Evolutionary conservation across 2,888 invertebrate species (phyloP), one percentile per base, ranked within the genome.

Genomic region (Dioctria rufipes): DNA sequence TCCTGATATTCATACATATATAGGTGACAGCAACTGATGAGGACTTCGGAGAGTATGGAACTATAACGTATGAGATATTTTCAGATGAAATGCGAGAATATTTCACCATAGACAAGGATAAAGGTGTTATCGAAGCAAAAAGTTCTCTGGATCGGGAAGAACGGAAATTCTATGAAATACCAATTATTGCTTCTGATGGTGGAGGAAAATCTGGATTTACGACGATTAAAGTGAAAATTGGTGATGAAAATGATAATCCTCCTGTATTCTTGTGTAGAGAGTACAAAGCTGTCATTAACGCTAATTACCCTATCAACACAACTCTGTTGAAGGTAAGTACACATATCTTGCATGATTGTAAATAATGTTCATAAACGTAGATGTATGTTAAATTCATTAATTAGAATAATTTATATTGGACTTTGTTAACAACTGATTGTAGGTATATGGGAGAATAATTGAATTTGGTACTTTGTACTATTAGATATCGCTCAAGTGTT

Each of bases 201-300:
- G 96, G 96, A 83, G 93, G 96, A 83, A 91, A 93, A 86, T 91
- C 94, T 82, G 94, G 94, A 37, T 94, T 95, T 88, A 91, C 95
- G 63, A 91, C 92, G 49, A 92, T 96, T 83, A 91, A 95, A 88
- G 94, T 98, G 60, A 93, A 93, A 87, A 94, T 98, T 69, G 90
- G 91, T 39, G 97, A 98, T 89, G 92, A 93, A 83, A 96, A 97
- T 89, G 97, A 97, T 88, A 94, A 96, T 88, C 90, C 93, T 75
- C 97, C 98, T 0, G 89, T 89, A 80, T 96, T 96, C 88, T 90
- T 93, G 83, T 90, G 94, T 81, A 92, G 92, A 83, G 94, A 95
- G 88, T 96, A 96, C 88, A 94, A 94, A 88, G 93, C 93, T 49
- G 92, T 93, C 80, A 93, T 94, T 83, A 92, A 92, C 84, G 90